Conservation (phyloP, 2,797 vertebrate genomes). For the Notolabrus celidotus region DNA sequence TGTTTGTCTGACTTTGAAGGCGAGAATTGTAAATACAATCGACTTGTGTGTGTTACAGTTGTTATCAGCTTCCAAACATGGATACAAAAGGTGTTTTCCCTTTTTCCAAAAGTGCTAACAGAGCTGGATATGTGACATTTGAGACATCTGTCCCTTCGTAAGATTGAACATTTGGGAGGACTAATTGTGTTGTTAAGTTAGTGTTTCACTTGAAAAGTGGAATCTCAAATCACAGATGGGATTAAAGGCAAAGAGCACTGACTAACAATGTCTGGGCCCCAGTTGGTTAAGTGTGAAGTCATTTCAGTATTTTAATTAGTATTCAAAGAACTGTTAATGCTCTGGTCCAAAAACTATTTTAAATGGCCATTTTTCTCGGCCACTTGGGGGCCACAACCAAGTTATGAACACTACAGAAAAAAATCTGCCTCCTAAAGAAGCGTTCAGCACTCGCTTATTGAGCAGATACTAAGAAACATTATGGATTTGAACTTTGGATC, state of each 20-base stretch:
- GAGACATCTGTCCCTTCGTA: not conserved
- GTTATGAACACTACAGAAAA: not conserved
- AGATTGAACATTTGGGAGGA: not conserved
- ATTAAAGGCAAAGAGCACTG: not conserved
- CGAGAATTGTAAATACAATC: not conserved
- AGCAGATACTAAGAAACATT: too few species aligned
- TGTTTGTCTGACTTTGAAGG: not conserved
- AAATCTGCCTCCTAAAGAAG: not conserved
- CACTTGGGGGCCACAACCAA: not conserved
- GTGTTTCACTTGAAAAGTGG: not conserved
- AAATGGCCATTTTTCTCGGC: not conserved
- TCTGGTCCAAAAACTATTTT: not conserved
- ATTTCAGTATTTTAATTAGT: not conserved
- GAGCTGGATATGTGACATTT: not conserved
- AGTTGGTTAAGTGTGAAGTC: not conserved
- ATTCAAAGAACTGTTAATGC: not conserved
- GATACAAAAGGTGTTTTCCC: not conserved
- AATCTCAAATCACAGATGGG: not conserved
- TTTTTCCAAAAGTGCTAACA: not conserved
- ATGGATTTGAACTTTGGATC: too few species aligned
- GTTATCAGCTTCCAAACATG: not conserved
- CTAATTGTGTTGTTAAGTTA: constrained; percentile 1
- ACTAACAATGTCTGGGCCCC: not conserved
- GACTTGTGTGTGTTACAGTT: not conserved
- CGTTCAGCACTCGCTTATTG: too few species aligned